Base-by-base conservation (phyloP, 2,888 invertebrate species). In the Caenorhabditis becei region DNA sequence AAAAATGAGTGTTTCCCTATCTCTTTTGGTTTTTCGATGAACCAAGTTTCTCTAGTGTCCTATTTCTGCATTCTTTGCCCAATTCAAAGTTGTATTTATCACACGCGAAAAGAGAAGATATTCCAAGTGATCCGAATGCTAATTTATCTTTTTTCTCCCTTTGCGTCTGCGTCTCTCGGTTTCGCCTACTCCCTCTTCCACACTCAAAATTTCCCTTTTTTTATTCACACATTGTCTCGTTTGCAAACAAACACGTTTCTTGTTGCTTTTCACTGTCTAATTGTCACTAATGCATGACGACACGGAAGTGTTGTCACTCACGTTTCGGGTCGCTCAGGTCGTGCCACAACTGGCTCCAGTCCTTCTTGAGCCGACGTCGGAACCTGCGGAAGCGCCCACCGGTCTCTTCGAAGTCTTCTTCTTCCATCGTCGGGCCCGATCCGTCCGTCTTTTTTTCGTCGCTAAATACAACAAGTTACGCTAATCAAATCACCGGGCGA, bases 291-390 rank as follows among this genome's bases (percentile, higher is more conserved):
- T 69, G 44, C 28, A 63, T 67, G 62, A 75, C 61, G 59, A 65
- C 65, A 65, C 24, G n/a, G n/a, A n/a, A n/a, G n/a, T n/a, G n/a
- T n/a, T n/a, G n/a, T n/a, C 37, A 69, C 77, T 67, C 56, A 80
- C 81, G 81, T 63, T 77, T 72, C 24, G 51, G 61, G 65, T 81
- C 77, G n/a, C 75, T 69, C 54, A 81, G 63, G 62, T 81, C 77
- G 24, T 49, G 24, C 81, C 81, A 81, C 49, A 81, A 35, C 47
- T 67, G 62, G 28, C 53, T 69, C 81, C 72, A 77, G 69, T 81
- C 80, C 28, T 56, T 66, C 28, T 63, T 59, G 32, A 80, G 59
- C 51, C 75, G 44, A 23, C 74, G 63, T 47, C 80, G 80, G 65
- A 80, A 79, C 49, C 59, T 35, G 7, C 65, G 18, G 49, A 74